Evolutionary conservation across 2,113 vertebrate species (phyloP), one percentile per base, ranked within the genome.

Genomic region (Pardalotus punctatus): DNA sequence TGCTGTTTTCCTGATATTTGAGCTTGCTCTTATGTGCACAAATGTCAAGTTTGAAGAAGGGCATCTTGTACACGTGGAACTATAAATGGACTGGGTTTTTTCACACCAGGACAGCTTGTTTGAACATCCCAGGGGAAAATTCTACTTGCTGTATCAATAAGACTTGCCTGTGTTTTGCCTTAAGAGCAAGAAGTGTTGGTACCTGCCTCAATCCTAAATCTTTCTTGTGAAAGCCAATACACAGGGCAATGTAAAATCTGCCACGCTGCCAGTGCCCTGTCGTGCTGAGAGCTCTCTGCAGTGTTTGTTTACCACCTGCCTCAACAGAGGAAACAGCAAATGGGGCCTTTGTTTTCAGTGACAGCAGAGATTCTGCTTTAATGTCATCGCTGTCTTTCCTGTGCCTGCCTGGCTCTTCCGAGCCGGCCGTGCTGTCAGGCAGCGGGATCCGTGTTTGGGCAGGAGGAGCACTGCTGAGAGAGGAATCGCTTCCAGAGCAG

Each of bases 231-330:
- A 93, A 77, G 43, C 51, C n/a, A 48, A 0, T 22, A 40, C 19
- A 31, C 15, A 61, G 60, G 15, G 51, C 17, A 45, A 6, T 23
- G 31, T 28, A 38, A 76, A 57, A 61, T 65, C 60, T 67, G 54
- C 45, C 5, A 9, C 0, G 0, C 31, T 88, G 84, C 29, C 1
- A 0, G 81, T 66, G 57, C 51, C 82, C 51, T 58, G 67, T 88
- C 51, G 2, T 42, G 77, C 88, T 94, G 90, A 70, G 72, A 29
- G 43, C 43, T 57, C 61, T 79, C 88, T 45, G 76, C 78, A 50
- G 86, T 36, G 53, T 86, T 96, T 95, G 50, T 95, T 94, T 93
- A 62, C 51, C 81, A 81, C 67, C 64, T 70, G 72, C 40, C 35
- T 85, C 62, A 86, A 6, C 28, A 93, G 36, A 78, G 43, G 60